Evolutionary conservation across 1,140 invertebrate species (phyloP).

Genomic region (Formica selysi): DNA sequence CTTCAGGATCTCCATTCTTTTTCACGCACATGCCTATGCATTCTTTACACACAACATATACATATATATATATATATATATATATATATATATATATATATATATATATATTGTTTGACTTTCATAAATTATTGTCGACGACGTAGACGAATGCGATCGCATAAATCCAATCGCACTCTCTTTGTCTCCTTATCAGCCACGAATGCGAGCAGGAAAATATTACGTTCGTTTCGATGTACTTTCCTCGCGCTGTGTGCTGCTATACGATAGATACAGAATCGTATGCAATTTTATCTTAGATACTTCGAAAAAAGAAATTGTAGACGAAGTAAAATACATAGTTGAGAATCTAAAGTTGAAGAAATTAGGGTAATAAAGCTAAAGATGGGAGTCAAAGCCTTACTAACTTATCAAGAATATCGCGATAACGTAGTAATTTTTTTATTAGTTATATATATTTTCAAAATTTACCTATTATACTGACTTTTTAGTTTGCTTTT

Average conservation of each 20-base stretch:
- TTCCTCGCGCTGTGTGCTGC: neutral
- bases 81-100: too few species aligned
- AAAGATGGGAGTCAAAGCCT: neutral
- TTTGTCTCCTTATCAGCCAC: constrained; percentile 47
- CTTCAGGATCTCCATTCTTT: constrained; percentile 28
- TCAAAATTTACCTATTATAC: neutral
- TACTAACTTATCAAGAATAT: neutral
- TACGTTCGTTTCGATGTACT: constrained; percentile 15
- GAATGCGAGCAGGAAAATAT: constrained; percentile 21
- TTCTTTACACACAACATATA: constrained; percentile 2
- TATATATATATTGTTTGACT: constrained; percentile 39
- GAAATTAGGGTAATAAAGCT: neutral
- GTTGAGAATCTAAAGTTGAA: constrained; percentile 5
- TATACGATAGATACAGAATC: neutral
- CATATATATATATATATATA: too few species aligned
- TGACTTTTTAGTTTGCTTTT: neutral
- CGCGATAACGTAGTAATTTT: neutral
- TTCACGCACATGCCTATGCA: constrained; percentile 35
- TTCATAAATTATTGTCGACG: constrained; percentile 51
- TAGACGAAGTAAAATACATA: neutral
- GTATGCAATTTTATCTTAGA: constrained; percentile 32
- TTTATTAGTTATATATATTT: neutral
- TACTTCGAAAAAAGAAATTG: constrained; percentile 12
- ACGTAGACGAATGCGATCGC: constrained; percentile 56
- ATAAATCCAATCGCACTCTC: constrained; percentile 55